Evolutionary conservation across 2,113 vertebrate species (phyloP).

Genomic region (Nerophis lumbriciformis): DNA sequence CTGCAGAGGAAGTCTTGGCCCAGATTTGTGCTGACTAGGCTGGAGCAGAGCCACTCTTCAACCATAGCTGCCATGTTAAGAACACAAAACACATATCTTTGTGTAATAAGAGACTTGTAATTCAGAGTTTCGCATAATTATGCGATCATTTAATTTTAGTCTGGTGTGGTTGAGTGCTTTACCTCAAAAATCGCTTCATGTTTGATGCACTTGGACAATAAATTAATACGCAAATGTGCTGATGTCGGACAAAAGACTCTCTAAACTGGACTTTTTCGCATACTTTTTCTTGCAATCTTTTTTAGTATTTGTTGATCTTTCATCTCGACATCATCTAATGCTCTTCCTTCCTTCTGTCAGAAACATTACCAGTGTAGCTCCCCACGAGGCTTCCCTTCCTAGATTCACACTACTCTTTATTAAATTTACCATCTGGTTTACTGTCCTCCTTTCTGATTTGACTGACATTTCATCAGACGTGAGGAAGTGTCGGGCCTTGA

Average conservation of each 20-base stretch:
- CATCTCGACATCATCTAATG: conserved; percentile 5
- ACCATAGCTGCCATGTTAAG: not conserved
- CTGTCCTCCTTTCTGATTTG: conserved; percentile 19
- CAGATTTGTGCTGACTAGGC: not conserved
- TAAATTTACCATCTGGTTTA: conserved; percentile 9
- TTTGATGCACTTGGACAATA: not conserved
- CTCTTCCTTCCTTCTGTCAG: conserved; percentile 29
- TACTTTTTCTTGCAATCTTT: conserved; percentile 7
- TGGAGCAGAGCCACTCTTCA: not conserved
- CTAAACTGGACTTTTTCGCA: conserved; percentile 8
- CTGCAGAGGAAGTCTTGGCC: not conserved
- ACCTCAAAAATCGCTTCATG: not conserved
- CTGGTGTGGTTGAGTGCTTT: not conserved
- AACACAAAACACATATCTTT: not conserved
- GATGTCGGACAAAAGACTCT: not conserved
- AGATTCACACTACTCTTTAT: conserved; percentile 6
- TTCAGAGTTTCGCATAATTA: not conserved
- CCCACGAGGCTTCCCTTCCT: conserved; percentile 11
- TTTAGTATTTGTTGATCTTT: conserved; percentile 22
- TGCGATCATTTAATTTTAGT: not conserved
- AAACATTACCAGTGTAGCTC: conserved; percentile 30
- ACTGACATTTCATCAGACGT: conserved; percentile 45
- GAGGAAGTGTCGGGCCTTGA: conserved; percentile 34
- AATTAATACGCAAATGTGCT: not conserved
- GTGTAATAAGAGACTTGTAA: not conserved